Conservation (phyloP, 2,888 invertebrate species). For the Drosophila bunnanda region DNA sequence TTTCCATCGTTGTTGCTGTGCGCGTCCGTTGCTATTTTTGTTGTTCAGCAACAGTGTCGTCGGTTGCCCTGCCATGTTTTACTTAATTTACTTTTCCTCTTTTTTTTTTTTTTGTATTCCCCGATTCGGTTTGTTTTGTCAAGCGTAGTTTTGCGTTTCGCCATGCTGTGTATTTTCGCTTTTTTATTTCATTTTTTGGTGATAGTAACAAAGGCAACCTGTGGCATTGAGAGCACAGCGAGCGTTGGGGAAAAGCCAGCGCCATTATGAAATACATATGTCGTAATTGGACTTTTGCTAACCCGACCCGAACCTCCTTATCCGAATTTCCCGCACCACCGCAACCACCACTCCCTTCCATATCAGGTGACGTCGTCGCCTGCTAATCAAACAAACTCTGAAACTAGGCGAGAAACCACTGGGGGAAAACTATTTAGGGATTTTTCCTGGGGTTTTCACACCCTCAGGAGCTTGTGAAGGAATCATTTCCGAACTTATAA, state of each 20-base stretch:
- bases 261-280: slow-evolving; percentile 38
- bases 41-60: slow-evolving; percentile 38
- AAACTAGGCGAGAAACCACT: slow-evolving; percentile 17
- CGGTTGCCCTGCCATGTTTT: slow-evolving; percentile 36
- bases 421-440: neutral
- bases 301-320: slow-evolving; percentile 35
- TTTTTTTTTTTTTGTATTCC: neutral
- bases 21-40: neutral
- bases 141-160: slow-evolving; percentile 35
- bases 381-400: slow-evolving; percentile 31
- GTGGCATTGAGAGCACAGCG: slow-evolving; percentile 27
- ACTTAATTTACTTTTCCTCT: slow-evolving; percentile 35
- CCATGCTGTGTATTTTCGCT: neutral
- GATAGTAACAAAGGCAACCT: slow-evolving; percentile 44
- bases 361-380: slow-evolving; percentile 32
- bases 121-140: slow-evolving; percentile 41
- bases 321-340: slow-evolving; percentile 28
- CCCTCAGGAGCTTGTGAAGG: too few relatives aligned
- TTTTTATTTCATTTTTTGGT: slow-evolving; percentile 12
- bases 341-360: slow-evolving; percentile 6
- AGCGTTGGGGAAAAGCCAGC: slow-evolving; percentile 2
- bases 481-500: too few relatives aligned
- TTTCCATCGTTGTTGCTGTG: slow-evolving; percentile 33
- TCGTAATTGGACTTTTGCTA: slow-evolving; percentile 46
- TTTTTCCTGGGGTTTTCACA: neutral